Evolutionary conservation across 2,888 invertebrate species (phyloP).

Genomic region (Blera fallax): DNA sequence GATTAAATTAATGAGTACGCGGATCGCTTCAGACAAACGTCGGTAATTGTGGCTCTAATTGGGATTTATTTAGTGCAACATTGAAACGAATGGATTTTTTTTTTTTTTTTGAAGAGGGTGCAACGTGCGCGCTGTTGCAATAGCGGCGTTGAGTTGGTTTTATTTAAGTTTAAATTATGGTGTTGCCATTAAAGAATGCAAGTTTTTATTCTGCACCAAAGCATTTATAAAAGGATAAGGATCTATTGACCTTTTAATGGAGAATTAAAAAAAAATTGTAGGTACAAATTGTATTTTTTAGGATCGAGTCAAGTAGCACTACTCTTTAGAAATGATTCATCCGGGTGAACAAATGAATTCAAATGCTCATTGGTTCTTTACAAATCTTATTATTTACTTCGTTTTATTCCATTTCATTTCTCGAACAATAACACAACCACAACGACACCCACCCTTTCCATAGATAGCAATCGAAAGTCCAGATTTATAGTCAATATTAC

Average conservation of each 20-base stretch:
- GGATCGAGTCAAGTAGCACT: too few species aligned
- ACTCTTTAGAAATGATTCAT: too few species aligned
- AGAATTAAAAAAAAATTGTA: too few species aligned
- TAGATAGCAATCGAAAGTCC: too few species aligned
- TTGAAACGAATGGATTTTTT: constrained; percentile 47
- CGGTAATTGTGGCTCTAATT: constrained; percentile 64
- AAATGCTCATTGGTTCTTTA: too few species aligned
- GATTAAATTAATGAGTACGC: constrained; percentile 65
- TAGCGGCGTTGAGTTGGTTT: background rate
- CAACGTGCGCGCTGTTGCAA: background rate
- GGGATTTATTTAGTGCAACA: constrained; percentile 61
- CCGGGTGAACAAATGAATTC: too few species aligned
- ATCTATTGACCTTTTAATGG: background rate
- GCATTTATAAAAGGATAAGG: background rate
- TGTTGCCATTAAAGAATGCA: background rate
- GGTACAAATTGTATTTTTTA: too few species aligned
- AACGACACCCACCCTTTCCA: too few species aligned
- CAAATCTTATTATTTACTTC: too few species aligned
- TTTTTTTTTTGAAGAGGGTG: constrained; percentile 15
- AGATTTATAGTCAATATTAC: too few species aligned
- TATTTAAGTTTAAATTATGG: constrained; percentile 1
- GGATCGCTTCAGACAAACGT: constrained; percentile 35
- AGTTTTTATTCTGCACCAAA: background rate
- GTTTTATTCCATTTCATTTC: too few species aligned
- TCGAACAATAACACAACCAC: too few species aligned